These are phyloP conservation scores for Chloroclysta siterata DNA, from an alignment of 2,888 invertebrate species.

Conservation along the genomic window DNA sequence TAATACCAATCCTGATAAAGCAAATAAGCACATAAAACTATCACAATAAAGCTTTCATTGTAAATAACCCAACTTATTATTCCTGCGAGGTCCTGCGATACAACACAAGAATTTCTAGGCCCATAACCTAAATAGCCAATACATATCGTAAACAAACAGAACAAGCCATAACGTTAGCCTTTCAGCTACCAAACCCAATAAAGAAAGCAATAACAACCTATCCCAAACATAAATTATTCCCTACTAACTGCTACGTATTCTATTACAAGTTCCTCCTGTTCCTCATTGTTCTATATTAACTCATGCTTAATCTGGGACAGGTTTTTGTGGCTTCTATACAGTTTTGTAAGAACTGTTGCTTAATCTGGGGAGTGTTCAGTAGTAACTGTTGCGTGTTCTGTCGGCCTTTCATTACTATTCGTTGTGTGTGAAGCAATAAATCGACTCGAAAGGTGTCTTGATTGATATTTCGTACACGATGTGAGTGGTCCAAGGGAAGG, in stretches of 20 bases:
- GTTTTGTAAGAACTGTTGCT: conserved; percentile 6
- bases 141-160: conserved; percentile 23
- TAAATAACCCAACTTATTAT: neutral
- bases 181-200: conserved; percentile 18
- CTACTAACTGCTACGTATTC: conserved; percentile 9
- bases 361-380: conserved; percentile 5
- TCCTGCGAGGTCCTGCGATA: neutral
- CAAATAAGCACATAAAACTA: neutral
- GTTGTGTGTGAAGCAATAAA: conserved; percentile 39
- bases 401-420: conserved; percentile 30
- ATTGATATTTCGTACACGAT: conserved; percentile 52
- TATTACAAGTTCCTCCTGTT: neutral
- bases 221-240: conserved; percentile 9
- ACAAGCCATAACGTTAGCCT: conserved; percentile 12
- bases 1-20: neutral
- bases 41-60: conserved; percentile 2
- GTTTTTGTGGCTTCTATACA: conserved; percentile 1
- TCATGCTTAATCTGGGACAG: neutral
- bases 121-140: conserved; percentile 12
- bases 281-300: conserved; percentile 2
- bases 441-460: conserved; percentile 43
- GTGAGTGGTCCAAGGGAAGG: conserved; percentile 31
- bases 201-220: conserved; percentile 12
- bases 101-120: neutral
- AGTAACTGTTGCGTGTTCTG: conserved; percentile 15